Base-by-base conservation (phyloP, 2,113 vertebrate genomes). In the Petromus typicus region DNA sequence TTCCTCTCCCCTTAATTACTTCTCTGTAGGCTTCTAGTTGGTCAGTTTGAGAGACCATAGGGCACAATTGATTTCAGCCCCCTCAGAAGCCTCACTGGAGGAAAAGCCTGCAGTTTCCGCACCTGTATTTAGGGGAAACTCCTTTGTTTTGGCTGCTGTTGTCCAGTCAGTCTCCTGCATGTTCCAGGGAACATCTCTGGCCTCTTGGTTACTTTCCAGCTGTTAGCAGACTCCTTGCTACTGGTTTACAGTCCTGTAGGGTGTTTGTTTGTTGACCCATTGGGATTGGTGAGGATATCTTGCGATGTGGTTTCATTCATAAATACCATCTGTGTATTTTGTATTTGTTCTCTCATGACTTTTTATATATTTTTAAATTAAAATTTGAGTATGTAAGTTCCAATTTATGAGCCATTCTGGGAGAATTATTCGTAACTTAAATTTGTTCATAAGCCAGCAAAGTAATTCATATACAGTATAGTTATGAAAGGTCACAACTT, bases 251-350 rank as follows among this genome's bases (percentile, higher is more conserved):
- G 1, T 69, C 56, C 13, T 40, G 63, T 3, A 6, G n/a, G 78
- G 16, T 48, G 20, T 14, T 69, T 43, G 7, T 48, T 54, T 8
- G 32, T 7, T n/a, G 20, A 32, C 56, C 86, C 22, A 11, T 11
- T 27, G 0, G 6, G 18, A 4, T 59, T 37, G 25, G 23, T 67
- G 43, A 0, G 5, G 5, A 17, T 87, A n/a, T 2, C 3, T 45
- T 34, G 1, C 67, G 34, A 71, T 14, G 0, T 9, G 25, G 2
- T 75, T 83, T 89, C 32, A n/a, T 34, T n/a, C 48, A 17, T 67
- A 69, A 51, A 64, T 51, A 16, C 4, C 57, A 0, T 61, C 40
- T 66, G 1, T 67, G 6, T 34, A 3, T 4, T 40, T 78, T 57
- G 9, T 64, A 56, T 81, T 88, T 85, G 11, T 23, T 75, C 5